A percentile compares a stretch with the other conserved stretches of the same genome.
Conservation (phyloP, 1,140 invertebrate genomes). For the Drosophila neocordata region DNA sequence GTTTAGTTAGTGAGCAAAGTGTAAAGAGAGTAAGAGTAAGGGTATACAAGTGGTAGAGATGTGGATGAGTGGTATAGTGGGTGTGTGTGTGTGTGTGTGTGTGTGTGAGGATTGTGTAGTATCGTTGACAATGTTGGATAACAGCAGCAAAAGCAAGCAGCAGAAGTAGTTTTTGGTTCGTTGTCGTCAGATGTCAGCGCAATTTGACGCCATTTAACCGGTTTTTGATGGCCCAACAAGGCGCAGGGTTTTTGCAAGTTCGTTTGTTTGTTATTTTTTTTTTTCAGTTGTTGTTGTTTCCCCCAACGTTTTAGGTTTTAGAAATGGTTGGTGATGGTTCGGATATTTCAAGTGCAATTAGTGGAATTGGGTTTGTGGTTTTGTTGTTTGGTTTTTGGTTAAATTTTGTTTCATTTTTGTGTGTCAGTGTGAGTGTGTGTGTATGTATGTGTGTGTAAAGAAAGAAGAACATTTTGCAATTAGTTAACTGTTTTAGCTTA, state of each 20-base stretch:
- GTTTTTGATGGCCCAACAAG: slow-evolving; percentile 55
- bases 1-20: not conserved
- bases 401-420: not conserved
- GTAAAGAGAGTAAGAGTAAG: not conserved
- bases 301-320: slow-evolving; percentile 38
- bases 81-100: too few relatives aligned
- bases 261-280: slow-evolving; percentile 6
- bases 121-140: slow-evolving; percentile 64
- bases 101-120: too few relatives aligned
- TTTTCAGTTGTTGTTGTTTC: slow-evolving; percentile 21
- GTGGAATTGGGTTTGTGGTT: slow-evolving; percentile 77
- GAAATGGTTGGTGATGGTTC: slow-evolving; percentile 49
- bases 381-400: slow-evolving; percentile 34
- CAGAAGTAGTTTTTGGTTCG: slow-evolving; percentile 14
- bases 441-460: slow-evolving; percentile 34
- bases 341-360: slow-evolving; percentile 82
- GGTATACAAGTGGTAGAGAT: not conserved
- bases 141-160: slow-evolving; percentile 24
- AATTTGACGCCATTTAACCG: slow-evolving; percentile 80
- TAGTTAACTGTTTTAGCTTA: slow-evolving; percentile 68
- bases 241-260: slow-evolving; percentile 65
- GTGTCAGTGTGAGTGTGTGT: slow-evolving; percentile 26
- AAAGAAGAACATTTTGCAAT: slow-evolving; percentile 71
- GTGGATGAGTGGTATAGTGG: not conserved
- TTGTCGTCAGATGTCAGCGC: slow-evolving; percentile 77